Evolutionary conservation across 2,797 vertebrate species (phyloP).

Genomic region (Sciurus carolinensis): DNA sequence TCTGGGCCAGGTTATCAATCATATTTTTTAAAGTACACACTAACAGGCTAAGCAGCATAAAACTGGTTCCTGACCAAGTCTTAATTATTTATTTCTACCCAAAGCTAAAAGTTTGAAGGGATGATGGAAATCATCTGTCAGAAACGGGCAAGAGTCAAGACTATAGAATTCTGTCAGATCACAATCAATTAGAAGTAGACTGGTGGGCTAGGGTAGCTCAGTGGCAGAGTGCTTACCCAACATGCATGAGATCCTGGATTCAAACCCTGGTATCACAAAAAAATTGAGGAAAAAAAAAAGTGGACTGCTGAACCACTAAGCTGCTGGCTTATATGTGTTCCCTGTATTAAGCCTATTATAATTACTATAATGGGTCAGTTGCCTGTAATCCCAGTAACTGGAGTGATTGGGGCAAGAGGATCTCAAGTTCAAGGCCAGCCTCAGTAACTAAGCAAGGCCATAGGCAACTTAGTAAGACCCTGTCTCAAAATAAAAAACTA

Average conservation of each 20-base stretch:
- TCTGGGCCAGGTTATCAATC: slow-evolving; percentile 32
- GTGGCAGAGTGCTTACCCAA: not conserved
- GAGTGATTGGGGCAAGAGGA: too few species aligned
- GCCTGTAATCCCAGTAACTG: too few species aligned
- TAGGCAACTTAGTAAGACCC: too few species aligned
- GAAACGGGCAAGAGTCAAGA: slow-evolving; percentile 50
- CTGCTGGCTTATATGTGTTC: not conserved
- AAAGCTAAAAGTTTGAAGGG: not conserved
- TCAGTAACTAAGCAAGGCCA: too few species aligned
- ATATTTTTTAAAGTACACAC: slow-evolving; percentile 24
- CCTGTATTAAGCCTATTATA: slow-evolving; percentile 25
- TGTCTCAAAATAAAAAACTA: too few species aligned
- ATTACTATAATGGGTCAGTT: not conserved
- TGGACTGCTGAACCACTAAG: slow-evolving; percentile 9
- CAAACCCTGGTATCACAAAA: not conserved
- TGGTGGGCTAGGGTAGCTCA: not conserved
- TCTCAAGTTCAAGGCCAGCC: too few species aligned
- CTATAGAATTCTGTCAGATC: not conserved
- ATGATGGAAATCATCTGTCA: slow-evolving; percentile 1
- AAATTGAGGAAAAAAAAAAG: not conserved
- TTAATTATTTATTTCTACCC: slow-evolving; percentile 37
- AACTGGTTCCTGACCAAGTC: not conserved
- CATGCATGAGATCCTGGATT: not conserved
- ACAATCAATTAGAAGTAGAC: slow-evolving; percentile 10
- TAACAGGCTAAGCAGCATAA: slow-evolving; percentile 12